Evolutionary conservation across 1,140 invertebrate genomes (phyloP).

Genomic region (Eumaeus atala): DNA sequence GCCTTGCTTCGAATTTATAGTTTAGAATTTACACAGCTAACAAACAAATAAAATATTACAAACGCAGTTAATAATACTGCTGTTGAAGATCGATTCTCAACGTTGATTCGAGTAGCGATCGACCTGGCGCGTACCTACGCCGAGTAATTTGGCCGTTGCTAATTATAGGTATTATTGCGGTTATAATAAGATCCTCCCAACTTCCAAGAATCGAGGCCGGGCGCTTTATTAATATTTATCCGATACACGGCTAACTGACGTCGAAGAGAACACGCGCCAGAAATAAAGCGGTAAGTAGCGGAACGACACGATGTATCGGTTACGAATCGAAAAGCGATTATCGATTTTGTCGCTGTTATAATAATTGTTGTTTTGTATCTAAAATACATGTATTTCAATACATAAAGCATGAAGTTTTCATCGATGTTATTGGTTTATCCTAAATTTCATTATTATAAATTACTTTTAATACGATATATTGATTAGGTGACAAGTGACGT

Average conservation of each 20-base stretch:
- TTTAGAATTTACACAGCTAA: too few species aligned
- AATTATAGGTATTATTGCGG: slow-evolving; percentile 74
- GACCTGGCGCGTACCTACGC: slow-evolving; percentile 51
- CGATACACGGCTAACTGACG: slow-evolving; percentile 44
- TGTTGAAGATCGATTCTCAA: slow-evolving; percentile 39
- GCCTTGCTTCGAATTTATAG: too few species aligned
- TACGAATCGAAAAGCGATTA: slow-evolving; percentile 20
- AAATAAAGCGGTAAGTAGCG: slow-evolving; percentile 71
- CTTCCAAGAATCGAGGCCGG: slow-evolving; percentile 71
- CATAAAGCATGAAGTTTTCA: too few species aligned
- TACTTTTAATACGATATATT: too few species aligned
- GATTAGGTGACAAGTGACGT: too few species aligned
- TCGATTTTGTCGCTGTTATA: too few species aligned
- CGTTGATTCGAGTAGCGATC: slow-evolving; percentile 49
- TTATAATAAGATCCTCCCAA: slow-evolving; percentile 73
- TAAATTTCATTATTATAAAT: too few species aligned
- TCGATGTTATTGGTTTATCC: too few species aligned
- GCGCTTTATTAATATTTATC: slow-evolving; percentile 74
- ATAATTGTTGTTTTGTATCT: too few species aligned
- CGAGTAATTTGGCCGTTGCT: slow-evolving; percentile 67
- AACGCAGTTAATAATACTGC: slow-evolving; percentile 4
- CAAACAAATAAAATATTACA: background rate
- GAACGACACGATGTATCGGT: slow-evolving; percentile 52
- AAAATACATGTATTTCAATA: too few species aligned
- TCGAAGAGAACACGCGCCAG: slow-evolving; percentile 21